Evolutionary conservation across 2,888 invertebrate species (phyloP).

Genomic region (Dynastes grantii): DNA sequence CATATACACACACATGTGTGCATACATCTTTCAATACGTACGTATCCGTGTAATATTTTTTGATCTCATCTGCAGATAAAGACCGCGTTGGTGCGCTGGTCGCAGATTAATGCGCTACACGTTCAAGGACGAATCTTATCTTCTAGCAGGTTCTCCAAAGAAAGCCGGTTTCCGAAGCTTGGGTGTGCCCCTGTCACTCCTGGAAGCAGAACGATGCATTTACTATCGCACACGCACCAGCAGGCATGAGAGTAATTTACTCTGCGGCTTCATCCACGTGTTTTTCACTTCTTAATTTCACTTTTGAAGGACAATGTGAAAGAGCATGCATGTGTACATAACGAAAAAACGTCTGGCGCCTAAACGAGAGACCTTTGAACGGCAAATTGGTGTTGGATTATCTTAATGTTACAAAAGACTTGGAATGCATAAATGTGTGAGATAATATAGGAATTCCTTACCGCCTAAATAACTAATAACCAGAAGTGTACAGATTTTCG

Average conservation of each 20-base stretch:
- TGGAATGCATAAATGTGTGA: no score
- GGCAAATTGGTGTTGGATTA: neutral
- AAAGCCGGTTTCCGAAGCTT: constrained; percentile 38
- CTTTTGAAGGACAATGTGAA: constrained; percentile 40
- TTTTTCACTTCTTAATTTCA: constrained; percentile 38
- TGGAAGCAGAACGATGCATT: constrained; percentile 17
- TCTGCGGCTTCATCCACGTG: constrained; percentile 26
- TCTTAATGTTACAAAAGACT: neutral
- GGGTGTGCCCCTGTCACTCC: constrained; percentile 40
- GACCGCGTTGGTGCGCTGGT: neutral
- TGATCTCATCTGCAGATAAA: constrained; percentile 1
- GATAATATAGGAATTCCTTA: no score
- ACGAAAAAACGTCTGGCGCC: constrained; percentile 13
- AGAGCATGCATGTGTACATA: neutral
- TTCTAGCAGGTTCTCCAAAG: constrained; percentile 43
- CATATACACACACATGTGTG: neutral
- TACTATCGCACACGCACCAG: neutral
- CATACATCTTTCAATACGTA: neutral
- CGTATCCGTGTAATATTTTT: neutral
- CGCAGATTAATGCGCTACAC: constrained; percentile 11
- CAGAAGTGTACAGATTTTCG: no score
- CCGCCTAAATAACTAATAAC: no score
- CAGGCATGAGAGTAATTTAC: constrained; percentile 17
- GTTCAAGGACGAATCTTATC: constrained; percentile 32
- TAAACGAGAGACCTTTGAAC: neutral